phyloP scores from a whole-genome alignment of 2,888 invertebrate species.

The Eurytoma californica region DNA sequence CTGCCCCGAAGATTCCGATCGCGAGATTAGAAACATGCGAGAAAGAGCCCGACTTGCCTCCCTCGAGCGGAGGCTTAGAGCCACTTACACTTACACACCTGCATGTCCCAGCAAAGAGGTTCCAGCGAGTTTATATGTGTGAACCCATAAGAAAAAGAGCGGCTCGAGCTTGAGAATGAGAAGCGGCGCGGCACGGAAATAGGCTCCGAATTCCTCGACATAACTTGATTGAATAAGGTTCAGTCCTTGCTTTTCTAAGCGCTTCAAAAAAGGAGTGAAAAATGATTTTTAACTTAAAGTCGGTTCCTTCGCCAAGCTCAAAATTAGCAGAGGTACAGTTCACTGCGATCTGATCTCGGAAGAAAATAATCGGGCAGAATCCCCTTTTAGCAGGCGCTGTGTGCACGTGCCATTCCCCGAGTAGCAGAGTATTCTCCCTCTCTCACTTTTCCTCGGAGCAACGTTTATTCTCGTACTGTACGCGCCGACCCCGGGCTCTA shows the following conservation, averaged over 20 bases:
- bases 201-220: constrained; percentile 60
- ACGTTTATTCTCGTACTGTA: background rate
- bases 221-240: constrained; percentile 58
- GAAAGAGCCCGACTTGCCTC: constrained; percentile 19
- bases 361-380: background rate
- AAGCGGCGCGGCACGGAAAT: background rate
- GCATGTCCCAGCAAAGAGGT: no score
- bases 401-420: constrained; percentile 12
- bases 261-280: no score
- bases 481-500: background rate
- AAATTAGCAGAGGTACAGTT: background rate
- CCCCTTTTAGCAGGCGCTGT: constrained; percentile 18
- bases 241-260: background rate
- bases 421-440: no score
- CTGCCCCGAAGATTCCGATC: constrained; percentile 50
- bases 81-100: no score
- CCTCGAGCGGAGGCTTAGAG: background rate
- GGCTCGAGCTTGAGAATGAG: constrained; percentile 52
- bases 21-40: constrained; percentile 56
- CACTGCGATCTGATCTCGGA: background rate
- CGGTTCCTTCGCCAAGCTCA: no score
- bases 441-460: background rate
- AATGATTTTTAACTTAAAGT: no score
- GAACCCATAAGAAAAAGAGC: constrained; percentile 40
- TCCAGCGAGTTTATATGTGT: no score